These are phyloP conservation scores for Arion vulgaris DNA, from an alignment of 1,140 invertebrate species.

Conservation along the genomic window DNA sequence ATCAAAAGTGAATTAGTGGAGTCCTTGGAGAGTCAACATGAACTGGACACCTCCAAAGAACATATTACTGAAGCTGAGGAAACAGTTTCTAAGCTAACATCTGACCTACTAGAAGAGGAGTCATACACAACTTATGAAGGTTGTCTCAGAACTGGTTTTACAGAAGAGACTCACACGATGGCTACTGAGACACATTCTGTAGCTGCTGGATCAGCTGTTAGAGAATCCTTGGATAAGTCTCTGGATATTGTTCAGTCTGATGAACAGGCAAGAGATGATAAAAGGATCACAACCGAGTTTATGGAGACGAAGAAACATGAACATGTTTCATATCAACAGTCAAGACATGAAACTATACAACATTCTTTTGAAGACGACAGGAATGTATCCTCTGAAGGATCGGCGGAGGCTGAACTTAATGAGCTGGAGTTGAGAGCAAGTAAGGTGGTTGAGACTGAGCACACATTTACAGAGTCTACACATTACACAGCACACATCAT, in stretches of 20 bases:
- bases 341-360: neutral
- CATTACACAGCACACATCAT: neutral
- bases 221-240: neutral
- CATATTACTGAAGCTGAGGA: neutral
- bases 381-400: neutral
- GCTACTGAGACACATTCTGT: neutral
- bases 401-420: neutral
- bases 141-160: neutral
- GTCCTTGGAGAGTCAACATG: constrained; percentile 28
- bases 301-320: neutral
- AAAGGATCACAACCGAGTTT: neutral
- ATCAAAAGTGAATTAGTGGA: constrained; percentile 37
- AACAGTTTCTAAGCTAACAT: neutral
- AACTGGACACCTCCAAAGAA: neutral
- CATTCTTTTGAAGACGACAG: neutral
- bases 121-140: neutral
- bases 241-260: neutral
- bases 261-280: constrained; percentile 14
- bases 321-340: neutral
- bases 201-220: neutral
- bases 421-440: neutral
- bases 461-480: neutral
- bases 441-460: neutral
- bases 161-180: neutral
- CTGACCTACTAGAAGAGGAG: neutral